Conservation (phyloP, 1,140 invertebrate genomes). For the Mizuhopecten yessoensis region DNA sequence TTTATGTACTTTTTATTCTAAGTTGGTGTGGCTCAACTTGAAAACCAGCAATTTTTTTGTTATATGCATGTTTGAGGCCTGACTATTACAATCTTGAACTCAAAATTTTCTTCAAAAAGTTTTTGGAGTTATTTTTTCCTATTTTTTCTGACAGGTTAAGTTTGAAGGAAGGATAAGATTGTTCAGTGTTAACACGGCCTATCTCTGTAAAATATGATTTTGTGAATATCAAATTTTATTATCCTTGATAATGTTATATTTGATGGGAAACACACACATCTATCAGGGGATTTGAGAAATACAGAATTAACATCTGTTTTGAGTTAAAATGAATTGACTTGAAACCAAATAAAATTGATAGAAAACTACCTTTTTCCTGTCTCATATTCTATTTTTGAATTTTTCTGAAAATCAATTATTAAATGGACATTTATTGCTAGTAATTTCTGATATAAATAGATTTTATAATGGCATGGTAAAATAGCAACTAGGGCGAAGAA, state of each 20-base stretch:
- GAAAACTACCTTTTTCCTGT: too few relatives aligned
- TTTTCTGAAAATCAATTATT: too few relatives aligned
- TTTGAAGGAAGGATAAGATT: not conserved
- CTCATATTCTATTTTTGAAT: too few relatives aligned
- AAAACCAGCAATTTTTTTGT: conserved; percentile 32
- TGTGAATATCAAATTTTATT: conserved; percentile 36
- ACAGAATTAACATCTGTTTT: not conserved
- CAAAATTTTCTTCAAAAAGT: not conserved
- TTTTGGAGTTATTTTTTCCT: not conserved
- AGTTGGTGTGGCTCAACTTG: conserved; percentile 31
- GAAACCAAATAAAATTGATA: not conserved
- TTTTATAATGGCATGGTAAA: too few relatives aligned
- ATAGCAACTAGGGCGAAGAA: too few relatives aligned
- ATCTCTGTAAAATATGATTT: conserved; percentile 21
- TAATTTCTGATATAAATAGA: too few relatives aligned
- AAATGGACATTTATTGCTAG: too few relatives aligned
- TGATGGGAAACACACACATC: not conserved
- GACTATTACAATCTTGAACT: conserved; percentile 19
- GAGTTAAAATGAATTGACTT: not conserved
- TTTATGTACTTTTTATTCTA: conserved; percentile 40
- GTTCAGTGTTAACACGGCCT: not conserved
- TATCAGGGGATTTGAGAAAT: not conserved
- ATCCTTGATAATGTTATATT: not conserved
- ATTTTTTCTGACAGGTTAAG: not conserved
- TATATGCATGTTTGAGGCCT: not conserved